phyloP scores from a whole-genome alignment of 2,797 vertebrate genomes.

The Sebastes aleutianus region DNA sequence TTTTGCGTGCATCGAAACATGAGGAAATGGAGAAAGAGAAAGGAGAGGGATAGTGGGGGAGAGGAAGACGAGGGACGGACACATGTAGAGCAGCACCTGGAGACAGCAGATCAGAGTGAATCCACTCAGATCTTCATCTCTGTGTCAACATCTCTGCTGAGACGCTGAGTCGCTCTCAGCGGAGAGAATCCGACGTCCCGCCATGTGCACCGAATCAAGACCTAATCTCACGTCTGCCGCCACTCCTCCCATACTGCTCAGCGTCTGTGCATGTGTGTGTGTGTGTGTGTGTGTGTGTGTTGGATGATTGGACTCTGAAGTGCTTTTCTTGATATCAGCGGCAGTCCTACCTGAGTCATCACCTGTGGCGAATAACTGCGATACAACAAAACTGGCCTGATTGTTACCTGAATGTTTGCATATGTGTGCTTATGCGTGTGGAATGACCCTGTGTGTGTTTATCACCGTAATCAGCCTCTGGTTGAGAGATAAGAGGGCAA shows the following conservation, averaged over 20 bases:
- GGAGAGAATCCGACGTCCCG: neutral
- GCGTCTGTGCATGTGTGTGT: neutral
- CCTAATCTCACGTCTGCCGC: constrained; percentile 37
- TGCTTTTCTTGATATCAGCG: neutral
- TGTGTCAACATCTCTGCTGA: constrained; percentile 1
- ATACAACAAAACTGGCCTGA: constrained; percentile 15
- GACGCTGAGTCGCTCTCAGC: constrained; percentile 12
- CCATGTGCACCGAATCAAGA: constrained; percentile 23
- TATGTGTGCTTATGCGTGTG: neutral
- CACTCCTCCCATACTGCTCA: constrained; percentile 13
- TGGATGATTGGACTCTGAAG: constrained; percentile 11
- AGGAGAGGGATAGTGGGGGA: neutral
- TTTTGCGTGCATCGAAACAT: neutral
- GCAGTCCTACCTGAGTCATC: neutral
- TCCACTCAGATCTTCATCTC: constrained; percentile 20
- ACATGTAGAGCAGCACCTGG: neutral
- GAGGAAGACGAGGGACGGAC: neutral
- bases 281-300: neutral
- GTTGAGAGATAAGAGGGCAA: constrained; percentile 50
- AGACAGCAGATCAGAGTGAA: constrained; percentile 1
- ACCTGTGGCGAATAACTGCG: neutral
- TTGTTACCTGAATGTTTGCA: constrained; percentile 26
- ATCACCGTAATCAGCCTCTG: constrained; percentile 43
- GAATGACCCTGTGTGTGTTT: constrained; percentile 32
- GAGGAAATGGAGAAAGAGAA: neutral